Evolutionary conservation across 2,888 invertebrate genomes (phyloP).

Genomic region (Drosophila niveifrons): DNA sequence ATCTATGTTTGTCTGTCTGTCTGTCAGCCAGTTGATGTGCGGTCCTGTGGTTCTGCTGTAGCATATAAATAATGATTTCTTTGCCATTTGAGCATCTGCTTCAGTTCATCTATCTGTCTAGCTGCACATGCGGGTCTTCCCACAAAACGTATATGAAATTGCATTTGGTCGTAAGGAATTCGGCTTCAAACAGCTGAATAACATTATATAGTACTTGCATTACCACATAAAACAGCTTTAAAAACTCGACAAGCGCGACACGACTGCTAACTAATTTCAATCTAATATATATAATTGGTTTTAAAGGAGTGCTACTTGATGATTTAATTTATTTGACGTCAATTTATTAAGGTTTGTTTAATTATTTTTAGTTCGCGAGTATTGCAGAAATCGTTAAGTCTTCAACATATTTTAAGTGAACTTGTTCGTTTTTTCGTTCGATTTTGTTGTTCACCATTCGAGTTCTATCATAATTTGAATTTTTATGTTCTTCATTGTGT

Average conservation of each 20-base stretch:
- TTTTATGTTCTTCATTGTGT: too few relatives aligned
- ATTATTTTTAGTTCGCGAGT: too few relatives aligned
- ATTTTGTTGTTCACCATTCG: too few relatives aligned
- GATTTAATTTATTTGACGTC: too few relatives aligned
- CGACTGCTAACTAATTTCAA: background rate
- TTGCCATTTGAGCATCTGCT: conserved; percentile 60
- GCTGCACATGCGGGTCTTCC: conserved; percentile 49
- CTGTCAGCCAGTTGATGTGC: conserved; percentile 49
- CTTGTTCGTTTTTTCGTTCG: too few relatives aligned
- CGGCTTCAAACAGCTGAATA: conserved; percentile 19
- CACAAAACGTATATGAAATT: conserved; percentile 57
- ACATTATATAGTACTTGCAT: background rate
- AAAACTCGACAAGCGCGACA: too few relatives aligned
- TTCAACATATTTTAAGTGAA: too few relatives aligned
- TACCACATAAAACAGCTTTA: background rate
- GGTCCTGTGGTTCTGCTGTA: conserved; percentile 33
- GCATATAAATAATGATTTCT: conserved; percentile 73
- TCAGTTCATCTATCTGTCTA: conserved; percentile 35
- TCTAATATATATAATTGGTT: background rate
- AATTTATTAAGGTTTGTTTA: too few relatives aligned
- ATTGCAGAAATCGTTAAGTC: too few relatives aligned
- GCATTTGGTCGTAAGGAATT: conserved; percentile 31
- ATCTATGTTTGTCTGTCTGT: background rate
- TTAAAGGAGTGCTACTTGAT: too few relatives aligned
- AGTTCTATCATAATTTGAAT: too few relatives aligned